These are phyloP conservation scores for Macaria notata DNA, from an alignment of 2,888 invertebrate genomes.

Conservation along the genomic window DNA sequence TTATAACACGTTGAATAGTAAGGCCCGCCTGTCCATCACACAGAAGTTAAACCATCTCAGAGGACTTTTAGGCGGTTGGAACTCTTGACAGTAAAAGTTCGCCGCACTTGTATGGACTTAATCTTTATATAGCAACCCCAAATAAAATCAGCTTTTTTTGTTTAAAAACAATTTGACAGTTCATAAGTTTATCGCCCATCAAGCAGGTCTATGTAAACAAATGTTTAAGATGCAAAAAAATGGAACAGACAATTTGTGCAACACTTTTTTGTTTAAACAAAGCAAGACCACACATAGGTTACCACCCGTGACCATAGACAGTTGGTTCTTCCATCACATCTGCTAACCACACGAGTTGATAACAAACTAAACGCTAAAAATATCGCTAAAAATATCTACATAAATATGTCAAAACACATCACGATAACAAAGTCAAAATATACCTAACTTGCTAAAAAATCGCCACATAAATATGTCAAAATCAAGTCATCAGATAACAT, in stretches of 20 bases:
- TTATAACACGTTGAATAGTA: no score
- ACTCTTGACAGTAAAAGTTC: no score
- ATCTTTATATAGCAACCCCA: no score
- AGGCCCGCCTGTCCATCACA: no score
- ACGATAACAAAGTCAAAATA: background rate
- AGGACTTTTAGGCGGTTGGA: no score
- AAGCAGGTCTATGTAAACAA: no score
- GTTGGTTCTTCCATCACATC: slow-evolving; percentile 23
- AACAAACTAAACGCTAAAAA: slow-evolving; percentile 14
- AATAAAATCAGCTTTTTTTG: no score
- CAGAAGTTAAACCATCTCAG: no score
- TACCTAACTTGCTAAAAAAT: slow-evolving; percentile 12
- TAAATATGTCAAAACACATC: slow-evolving; percentile 42
- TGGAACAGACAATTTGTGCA: slow-evolving; percentile 11
- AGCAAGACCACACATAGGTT: slow-evolving; percentile 32
- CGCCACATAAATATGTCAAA: slow-evolving; percentile 44
- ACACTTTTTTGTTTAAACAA: slow-evolving; percentile 22
- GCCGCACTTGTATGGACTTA: no score
- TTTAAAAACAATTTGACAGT: no score
- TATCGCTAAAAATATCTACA: slow-evolving; percentile 29
- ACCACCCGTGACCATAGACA: slow-evolving; percentile 28
- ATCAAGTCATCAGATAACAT: slow-evolving; percentile 24
- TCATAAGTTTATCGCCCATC: no score
- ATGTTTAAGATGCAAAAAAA: slow-evolving; percentile 11
- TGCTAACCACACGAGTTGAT: slow-evolving; percentile 19